Evolutionary conservation across 2,888 invertebrate species (phyloP).

Genomic region (Dasysyrphus albostriatus): DNA sequence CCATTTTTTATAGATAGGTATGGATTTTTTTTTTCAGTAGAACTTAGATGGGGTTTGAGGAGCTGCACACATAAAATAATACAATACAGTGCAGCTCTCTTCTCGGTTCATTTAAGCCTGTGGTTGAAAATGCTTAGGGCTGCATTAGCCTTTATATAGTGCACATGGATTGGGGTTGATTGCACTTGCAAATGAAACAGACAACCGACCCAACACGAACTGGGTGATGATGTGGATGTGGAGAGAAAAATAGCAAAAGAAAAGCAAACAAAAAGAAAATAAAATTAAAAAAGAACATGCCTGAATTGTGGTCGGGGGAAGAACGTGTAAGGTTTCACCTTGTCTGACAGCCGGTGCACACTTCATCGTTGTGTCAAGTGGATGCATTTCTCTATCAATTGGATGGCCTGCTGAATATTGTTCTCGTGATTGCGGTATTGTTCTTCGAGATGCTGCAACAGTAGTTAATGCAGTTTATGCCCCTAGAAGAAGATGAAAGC

Average conservation of each 20-base stretch:
- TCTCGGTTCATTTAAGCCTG: conserved; percentile 59
- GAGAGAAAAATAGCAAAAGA: conserved; percentile 18
- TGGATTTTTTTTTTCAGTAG: background rate
- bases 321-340: conserved; percentile 75
- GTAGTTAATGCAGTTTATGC: conserved; percentile 45
- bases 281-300: conserved; percentile 42
- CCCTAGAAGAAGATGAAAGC: conserved; percentile 15
- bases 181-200: conserved; percentile 73
- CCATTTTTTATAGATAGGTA: conserved; percentile 23
- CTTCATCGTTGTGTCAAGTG: conserved; percentile 72
- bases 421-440: conserved; percentile 66
- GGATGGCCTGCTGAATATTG: conserved; percentile 48
- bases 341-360: conserved; percentile 70
- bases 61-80: background rate
- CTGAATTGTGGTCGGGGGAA: conserved; percentile 56
- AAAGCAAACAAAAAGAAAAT: conserved; percentile 22
- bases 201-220: conserved; percentile 61
- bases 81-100: conserved; percentile 16
- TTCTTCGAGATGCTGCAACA: conserved; percentile 50
- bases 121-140: conserved; percentile 69
- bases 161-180: conserved; percentile 73
- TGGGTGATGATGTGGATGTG: conserved; percentile 46
- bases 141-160: conserved; percentile 72
- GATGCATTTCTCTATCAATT: conserved; percentile 66
- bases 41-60: conserved; percentile 12